phyloP scores from a whole-genome alignment of 2,113 vertebrate genomes.

The Carassius auratus region DNA sequence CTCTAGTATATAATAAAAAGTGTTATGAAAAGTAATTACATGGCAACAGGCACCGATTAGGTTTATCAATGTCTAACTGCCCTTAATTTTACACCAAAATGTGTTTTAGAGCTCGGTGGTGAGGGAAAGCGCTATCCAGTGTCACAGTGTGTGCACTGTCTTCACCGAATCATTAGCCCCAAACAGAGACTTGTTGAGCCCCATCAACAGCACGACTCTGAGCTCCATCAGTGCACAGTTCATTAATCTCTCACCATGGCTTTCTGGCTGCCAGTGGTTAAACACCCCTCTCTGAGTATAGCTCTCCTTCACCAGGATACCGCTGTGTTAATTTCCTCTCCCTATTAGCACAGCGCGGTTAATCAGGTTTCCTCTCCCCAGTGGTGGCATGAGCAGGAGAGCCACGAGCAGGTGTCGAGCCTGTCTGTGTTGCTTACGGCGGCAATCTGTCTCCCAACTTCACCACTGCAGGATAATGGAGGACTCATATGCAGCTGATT shows the following conservation, averaged over 20 bases:
- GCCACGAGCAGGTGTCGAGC: slow-evolving; percentile 57
- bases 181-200: slow-evolving; percentile 56
- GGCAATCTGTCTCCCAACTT: slow-evolving; percentile 63
- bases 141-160: slow-evolving; percentile 25
- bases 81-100: neutral
- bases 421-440: slow-evolving; percentile 57
- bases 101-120: too few relatives aligned
- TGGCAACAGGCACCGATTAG: slow-evolving; percentile 18
- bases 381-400: slow-evolving; percentile 23
- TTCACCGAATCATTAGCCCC: slow-evolving; percentile 57
- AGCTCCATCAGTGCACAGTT: slow-evolving; percentile 58
- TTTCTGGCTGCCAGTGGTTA: slow-evolving; percentile 56
- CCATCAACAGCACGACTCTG: slow-evolving; percentile 55
- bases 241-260: slow-evolving; percentile 60
- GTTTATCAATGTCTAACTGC: slow-evolving; percentile 22
- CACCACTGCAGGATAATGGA: slow-evolving; percentile 55
- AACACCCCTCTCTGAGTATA: slow-evolving; percentile 57
- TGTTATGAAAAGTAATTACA: slow-evolving; percentile 22
- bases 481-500: slow-evolving; percentile 49
- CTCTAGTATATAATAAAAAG: slow-evolving; percentile 25
- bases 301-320: slow-evolving; percentile 52
- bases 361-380: slow-evolving; percentile 58
- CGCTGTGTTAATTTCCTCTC: slow-evolving; percentile 59
- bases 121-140: neutral
- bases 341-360: slow-evolving; percentile 62